These are phyloP conservation scores for Montipora sp. DNA, from an alignment of 64 coral and sea anemone genomes.

Conservation along the genomic window DNA sequence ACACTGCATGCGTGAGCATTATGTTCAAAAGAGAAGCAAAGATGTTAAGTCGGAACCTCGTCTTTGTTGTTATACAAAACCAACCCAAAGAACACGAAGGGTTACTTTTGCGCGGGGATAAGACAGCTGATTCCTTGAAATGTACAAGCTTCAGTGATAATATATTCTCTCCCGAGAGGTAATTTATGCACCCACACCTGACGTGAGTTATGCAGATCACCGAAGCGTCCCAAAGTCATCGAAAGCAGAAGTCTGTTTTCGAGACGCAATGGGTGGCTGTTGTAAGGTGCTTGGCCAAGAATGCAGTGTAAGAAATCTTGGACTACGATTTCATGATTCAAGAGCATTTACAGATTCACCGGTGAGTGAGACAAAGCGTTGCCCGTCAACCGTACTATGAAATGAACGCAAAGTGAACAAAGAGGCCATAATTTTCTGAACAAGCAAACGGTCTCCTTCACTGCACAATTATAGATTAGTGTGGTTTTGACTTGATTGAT, in stretches of 20 bases:
- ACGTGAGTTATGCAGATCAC: constrained; percentile 18
- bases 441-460: not conserved
- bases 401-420: not conserved
- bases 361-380: constrained; percentile 1
- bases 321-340: constrained; percentile 42
- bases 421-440: not conserved
- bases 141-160: not conserved
- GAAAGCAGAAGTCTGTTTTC: not conserved
- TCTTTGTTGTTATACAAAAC: not conserved
- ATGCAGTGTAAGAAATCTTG: constrained; percentile 61
- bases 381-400: not conserved
- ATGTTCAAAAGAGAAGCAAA: not conserved
- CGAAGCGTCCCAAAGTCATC: not conserved
- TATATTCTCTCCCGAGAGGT: not conserved
- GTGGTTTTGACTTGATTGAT: too few relatives aligned
- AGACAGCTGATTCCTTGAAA: not conserved
- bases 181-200: constrained; percentile 1
- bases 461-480: too few relatives aligned
- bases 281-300: constrained; percentile 49
- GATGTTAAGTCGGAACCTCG: too few relatives aligned
- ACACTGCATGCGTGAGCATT: not conserved
- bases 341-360: constrained; percentile 60
- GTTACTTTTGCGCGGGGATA: not conserved
- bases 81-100: not conserved
- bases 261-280: not conserved